Percentiles rank a stretch among this genome's conserved stretches.
These are phyloP conservation scores for Alouatta palliata DNA, from an alignment of 2,113 vertebrate genomes.

Conservation along the genomic window DNA sequence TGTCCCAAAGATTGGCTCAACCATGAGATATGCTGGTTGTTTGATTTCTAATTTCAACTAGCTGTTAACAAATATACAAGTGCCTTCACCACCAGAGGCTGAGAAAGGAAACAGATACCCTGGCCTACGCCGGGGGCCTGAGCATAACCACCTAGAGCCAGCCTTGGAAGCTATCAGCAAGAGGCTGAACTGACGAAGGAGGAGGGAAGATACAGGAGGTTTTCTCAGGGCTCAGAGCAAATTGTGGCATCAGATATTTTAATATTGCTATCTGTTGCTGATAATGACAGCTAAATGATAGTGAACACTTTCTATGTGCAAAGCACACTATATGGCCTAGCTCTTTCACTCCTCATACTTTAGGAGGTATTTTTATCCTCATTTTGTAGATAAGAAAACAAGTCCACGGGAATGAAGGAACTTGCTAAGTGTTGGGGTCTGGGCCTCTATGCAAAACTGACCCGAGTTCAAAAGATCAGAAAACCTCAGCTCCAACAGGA, in stretches of 20 bases:
- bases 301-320: background rate
- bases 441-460: background rate
- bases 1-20: background rate
- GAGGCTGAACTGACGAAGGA: background rate
- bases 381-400: background rate
- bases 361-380: background rate
- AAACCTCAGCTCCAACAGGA: background rate
- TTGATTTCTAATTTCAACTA: slow-evolving; percentile 1
- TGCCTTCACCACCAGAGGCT: background rate
- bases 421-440: background rate
- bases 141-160: background rate
- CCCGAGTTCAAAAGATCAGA: background rate
- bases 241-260: background rate
- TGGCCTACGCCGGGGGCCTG: background rate
- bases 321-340: background rate
- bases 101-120: background rate
- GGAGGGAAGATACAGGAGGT: background rate
- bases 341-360: background rate
- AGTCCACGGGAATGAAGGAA: background rate
- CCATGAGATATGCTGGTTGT: background rate
- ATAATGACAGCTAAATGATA: background rate
- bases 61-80: background rate
- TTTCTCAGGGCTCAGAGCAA: background rate
- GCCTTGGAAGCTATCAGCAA: background rate
- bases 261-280: background rate